Percentiles rank a stretch among this genome's conserved stretches.
These are phyloP conservation scores for Poecilia picta DNA, from an alignment of 2,797 vertebrate species.

Conservation along the genomic window DNA sequence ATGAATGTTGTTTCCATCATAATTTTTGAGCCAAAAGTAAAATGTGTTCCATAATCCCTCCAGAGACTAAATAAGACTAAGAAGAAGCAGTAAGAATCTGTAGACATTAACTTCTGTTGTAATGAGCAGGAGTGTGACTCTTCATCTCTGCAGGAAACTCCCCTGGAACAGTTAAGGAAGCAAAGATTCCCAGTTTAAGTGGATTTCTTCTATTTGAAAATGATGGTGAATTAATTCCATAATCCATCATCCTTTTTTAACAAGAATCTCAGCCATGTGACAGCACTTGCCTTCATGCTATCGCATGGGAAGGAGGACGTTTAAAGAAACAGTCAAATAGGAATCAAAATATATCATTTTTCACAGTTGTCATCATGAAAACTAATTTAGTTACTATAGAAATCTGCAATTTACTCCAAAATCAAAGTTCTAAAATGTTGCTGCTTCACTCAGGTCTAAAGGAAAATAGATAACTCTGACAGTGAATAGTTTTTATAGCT, in stretches of 20 bases:
- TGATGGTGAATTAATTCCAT: not conserved
- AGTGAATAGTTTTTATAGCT: constrained; percentile 1
- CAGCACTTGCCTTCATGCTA: not conserved
- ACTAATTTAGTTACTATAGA: constrained; percentile 38
- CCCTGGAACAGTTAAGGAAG: not conserved
- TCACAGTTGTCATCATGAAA: constrained; percentile 41
- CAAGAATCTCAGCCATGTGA: not conserved
- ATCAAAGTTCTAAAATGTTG: constrained; percentile 20
- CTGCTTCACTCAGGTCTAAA: not conserved
- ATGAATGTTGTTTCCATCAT: not conserved
- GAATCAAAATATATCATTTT: constrained; percentile 59
- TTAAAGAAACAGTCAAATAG: constrained; percentile 47
- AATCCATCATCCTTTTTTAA: not conserved
- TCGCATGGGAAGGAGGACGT: constrained; percentile 21
- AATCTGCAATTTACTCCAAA: constrained; percentile 31
- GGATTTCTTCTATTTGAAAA: not conserved
- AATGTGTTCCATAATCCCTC: not conserved
- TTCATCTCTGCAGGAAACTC: not conserved
- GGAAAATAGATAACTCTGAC: not conserved
- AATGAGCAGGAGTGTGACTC: not conserved
- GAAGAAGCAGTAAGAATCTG: not conserved
- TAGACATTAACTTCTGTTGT: not conserved
- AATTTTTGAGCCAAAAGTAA: not conserved
- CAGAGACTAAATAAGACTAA: not conserved
- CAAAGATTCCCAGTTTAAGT: not conserved